Evolutionary conservation across 2,113 vertebrate genomes (phyloP).

Genomic region (Psephotus haematonotus): DNA sequence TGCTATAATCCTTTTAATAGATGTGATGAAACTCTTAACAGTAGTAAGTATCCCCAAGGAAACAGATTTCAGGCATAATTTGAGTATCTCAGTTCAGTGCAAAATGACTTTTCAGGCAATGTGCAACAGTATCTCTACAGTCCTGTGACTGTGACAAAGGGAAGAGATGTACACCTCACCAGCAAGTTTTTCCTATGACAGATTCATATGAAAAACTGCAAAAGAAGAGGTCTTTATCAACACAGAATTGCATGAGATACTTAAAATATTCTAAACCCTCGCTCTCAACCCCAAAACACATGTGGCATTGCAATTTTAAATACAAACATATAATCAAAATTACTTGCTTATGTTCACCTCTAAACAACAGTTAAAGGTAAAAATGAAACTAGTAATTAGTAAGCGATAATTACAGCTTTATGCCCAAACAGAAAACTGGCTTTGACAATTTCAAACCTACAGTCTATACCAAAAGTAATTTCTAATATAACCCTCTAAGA

Average conservation of each 20-base stretch:
- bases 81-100: not conserved
- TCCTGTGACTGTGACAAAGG: not conserved
- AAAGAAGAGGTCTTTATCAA: not conserved
- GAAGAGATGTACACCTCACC: not conserved
- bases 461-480: not conserved
- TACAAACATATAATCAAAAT: not conserved
- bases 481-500: not conserved
- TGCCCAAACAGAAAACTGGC: not conserved
- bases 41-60: not conserved
- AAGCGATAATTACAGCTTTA: not conserved
- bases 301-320: not conserved
- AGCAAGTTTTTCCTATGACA: not conserved
- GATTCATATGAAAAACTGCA: not conserved
- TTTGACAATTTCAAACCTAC: not conserved
- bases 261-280: not conserved
- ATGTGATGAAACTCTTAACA: not conserved
- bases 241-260: not conserved
- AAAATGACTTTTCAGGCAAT: not conserved
- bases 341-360: not conserved
- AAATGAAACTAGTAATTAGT: not conserved
- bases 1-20: not conserved
- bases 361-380: not conserved
- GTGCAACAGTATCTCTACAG: not conserved
- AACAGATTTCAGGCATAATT: not conserved
- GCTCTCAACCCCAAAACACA: not conserved